These are phyloP conservation scores for Sebastes nivosus DNA, from an alignment of 2,797 vertebrate genomes.

Conservation along the genomic window DNA sequence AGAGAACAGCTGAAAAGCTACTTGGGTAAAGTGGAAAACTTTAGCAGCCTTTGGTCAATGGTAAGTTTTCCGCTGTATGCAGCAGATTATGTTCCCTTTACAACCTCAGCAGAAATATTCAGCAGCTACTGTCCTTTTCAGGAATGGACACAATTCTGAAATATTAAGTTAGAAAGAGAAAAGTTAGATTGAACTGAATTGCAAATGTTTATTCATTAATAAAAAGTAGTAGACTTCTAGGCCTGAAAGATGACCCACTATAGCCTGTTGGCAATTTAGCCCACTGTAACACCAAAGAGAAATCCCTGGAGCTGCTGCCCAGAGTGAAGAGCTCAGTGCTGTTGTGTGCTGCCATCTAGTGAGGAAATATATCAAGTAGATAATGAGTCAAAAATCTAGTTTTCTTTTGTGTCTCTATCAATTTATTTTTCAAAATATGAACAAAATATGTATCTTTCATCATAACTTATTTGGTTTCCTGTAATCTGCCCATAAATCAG, in stretches of 20 bases:
- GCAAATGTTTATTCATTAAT: conserved; percentile 39
- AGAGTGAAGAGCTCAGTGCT: not conserved
- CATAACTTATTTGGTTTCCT: not conserved
- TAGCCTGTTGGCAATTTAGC: conserved; percentile 6
- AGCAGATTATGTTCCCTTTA: conserved; percentile 30
- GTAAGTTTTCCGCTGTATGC: conserved; percentile 52
- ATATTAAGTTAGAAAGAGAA: conserved; percentile 3
- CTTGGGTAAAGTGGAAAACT: conserved; percentile 44
- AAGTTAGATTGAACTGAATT: conserved; percentile 3
- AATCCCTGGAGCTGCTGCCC: not conserved
- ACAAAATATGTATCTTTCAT: not conserved
- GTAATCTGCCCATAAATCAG: not conserved
- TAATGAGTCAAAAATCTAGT: not conserved
- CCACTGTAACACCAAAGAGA: not conserved
- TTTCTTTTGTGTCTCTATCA: not conserved
- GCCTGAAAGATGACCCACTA: conserved; percentile 1
- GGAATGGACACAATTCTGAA: conserved; percentile 3
- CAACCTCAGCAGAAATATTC: conserved; percentile 49
- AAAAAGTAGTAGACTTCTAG: conserved; percentile 24
- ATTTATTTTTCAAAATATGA: not conserved
- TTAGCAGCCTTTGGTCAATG: conserved; percentile 48
- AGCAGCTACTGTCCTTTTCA: conserved; percentile 11
- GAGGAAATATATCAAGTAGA: not conserved
- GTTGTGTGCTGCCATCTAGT: conserved; percentile 63
- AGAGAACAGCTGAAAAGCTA: conserved; percentile 41